Conservation (phyloP, 2,888 invertebrate genomes). For the Pelosia muscerda region DNA sequence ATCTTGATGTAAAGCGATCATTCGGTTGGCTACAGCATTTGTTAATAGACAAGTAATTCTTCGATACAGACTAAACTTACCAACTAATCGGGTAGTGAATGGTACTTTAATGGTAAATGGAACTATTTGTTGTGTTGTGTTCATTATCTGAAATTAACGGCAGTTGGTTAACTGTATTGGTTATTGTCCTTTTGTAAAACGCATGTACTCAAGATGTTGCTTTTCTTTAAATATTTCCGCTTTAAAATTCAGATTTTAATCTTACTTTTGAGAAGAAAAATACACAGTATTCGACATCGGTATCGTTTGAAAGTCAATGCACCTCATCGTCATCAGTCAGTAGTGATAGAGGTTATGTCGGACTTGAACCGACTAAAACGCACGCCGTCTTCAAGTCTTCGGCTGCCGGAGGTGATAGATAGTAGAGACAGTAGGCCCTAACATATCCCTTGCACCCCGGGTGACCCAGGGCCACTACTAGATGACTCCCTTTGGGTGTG, state of each 20-base stretch:
- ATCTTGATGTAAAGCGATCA: conserved; percentile 43
- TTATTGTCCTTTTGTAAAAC: not conserved
- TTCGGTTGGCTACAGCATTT: conserved; percentile 36
- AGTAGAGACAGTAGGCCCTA: too few species aligned
- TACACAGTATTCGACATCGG: not conserved
- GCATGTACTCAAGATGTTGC: not conserved
- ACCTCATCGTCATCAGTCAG: too few species aligned
- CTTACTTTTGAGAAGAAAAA: not conserved
- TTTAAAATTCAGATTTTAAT: not conserved
- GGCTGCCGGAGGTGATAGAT: too few species aligned
- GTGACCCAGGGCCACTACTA: too few species aligned
- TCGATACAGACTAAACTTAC: conserved; percentile 26
- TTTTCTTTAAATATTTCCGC: not conserved
- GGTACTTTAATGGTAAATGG: conserved; percentile 18
- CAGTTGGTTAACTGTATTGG: not conserved
- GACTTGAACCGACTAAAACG: too few species aligned
- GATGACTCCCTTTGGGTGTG: too few species aligned
- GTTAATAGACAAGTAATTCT: conserved; percentile 32
- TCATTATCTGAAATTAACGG: conserved; percentile 16
- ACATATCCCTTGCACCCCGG: too few species aligned
- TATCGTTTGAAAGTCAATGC: not conserved
- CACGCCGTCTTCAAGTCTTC: too few species aligned
- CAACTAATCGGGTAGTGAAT: conserved; percentile 44
- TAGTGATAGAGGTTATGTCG: too few species aligned
- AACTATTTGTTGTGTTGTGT: conserved; percentile 22